Base-by-base conservation (phyloP, 2,113 vertebrate species). In the Gasterosteus aculeatus region DNA sequence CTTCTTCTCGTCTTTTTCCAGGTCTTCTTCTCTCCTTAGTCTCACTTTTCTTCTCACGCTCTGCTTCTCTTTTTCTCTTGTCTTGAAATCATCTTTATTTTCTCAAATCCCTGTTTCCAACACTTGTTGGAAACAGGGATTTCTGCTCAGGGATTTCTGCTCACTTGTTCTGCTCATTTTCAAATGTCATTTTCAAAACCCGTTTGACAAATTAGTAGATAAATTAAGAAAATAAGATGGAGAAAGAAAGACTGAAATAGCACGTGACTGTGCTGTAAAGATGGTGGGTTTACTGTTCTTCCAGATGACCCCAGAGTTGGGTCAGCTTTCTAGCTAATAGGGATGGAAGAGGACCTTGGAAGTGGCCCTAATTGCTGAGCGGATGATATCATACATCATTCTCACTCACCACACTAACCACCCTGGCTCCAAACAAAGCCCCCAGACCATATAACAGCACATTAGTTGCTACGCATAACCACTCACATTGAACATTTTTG, bases 371-470 rank as follows among this genome's bases (percentile, higher is more conserved):
- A 90, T 93, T 91, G 88, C 86, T 88, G 87, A 90, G 87, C 67
- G 82, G 88, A 72, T 75, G 80, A 68, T 75, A 71, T 89, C 82
- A 76, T 88, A 87, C 85, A 92, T 94, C 88, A 89, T 58, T 79
- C 80, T 89, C 75, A 80, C 83, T 88, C 84, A 90, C 90, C 88
- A 86, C 89, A 91, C 67, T 72, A 88, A 92, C 87, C 90, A 83
- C 78, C 57, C 87, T 82, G 90, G 87, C 86, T 91, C 88, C 83
- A 85, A 76, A 70, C 85, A 56, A 88, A 85, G 85, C 75, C 78
- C 76, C 77, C 62, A 87, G 88, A 91, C 90, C 85, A 79, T 87
- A 62, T 67, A 86, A 87, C 90, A 84, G 78, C 78, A 86, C 75
- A 87, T 92, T 89, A 88, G 74, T 64, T 85, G 69, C 72, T 68